A percentile compares a stretch with the other conserved stretches of the same genome.
Conservation (phyloP, 2,797 vertebrate genomes). For the Cheirogaleus major region DNA sequence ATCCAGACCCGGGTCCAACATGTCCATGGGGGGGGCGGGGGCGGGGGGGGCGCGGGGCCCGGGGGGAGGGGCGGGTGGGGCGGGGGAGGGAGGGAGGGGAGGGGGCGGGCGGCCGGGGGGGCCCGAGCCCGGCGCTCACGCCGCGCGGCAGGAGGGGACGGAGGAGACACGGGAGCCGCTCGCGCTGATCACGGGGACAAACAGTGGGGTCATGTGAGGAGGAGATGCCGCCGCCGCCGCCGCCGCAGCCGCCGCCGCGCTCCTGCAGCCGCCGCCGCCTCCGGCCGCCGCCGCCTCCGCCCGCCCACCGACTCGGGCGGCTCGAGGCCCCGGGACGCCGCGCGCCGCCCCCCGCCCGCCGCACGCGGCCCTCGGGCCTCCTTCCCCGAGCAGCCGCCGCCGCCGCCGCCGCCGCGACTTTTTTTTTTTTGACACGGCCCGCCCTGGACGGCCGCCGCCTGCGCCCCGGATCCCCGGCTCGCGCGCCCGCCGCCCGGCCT, state of each 20-base stretch:
- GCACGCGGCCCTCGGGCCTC: slow-evolving; percentile 65
- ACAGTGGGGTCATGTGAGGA: slow-evolving; percentile 98
- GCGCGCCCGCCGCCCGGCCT: slow-evolving; percentile 33
- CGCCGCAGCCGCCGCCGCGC: slow-evolving; percentile 61
- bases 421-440: slow-evolving; percentile 50
- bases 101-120: slow-evolving; percentile 60
- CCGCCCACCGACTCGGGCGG: background rate
- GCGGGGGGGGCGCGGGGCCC: slow-evolving; percentile 73
- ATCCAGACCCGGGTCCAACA: slow-evolving; percentile 95
- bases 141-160: slow-evolving; percentile 83
- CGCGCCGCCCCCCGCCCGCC: slow-evolving; percentile 25
- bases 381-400: slow-evolving; percentile 38
- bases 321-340: slow-evolving; percentile 30
- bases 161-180: slow-evolving; percentile 82
- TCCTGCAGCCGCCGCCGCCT: background rate
- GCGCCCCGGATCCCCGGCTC: background rate
- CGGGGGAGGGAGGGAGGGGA: slow-evolving; percentile 64
- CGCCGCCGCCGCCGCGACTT: slow-evolving; percentile 70
- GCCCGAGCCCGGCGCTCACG: slow-evolving; percentile 76
- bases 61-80: slow-evolving; percentile 64
- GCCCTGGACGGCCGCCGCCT: slow-evolving; percentile 45
- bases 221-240: slow-evolving; percentile 85
- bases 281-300: background rate
- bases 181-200: slow-evolving; percentile 97
- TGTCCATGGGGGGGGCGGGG: slow-evolving; percentile 89